Conservation (phyloP, 2,113 vertebrate species). For the Argyrosomus japonicus region DNA sequence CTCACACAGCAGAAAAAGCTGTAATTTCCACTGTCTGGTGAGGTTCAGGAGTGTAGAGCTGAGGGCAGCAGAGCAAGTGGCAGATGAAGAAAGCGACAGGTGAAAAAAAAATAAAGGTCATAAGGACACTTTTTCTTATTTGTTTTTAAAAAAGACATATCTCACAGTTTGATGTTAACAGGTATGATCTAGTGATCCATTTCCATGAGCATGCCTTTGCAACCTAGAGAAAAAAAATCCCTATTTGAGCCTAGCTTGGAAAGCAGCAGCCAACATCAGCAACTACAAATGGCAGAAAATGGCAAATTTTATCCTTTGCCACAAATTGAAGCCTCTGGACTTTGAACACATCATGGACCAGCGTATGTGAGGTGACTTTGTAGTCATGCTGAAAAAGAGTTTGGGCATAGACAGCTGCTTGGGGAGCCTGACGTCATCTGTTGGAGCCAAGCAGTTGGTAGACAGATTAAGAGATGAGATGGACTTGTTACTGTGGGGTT, state of each 20-base stretch:
- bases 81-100: not conserved
- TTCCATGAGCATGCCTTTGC: not conserved
- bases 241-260: constrained; percentile 5
- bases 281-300: not conserved
- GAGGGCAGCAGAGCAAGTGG: not conserved
- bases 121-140: not conserved
- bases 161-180: constrained; percentile 16
- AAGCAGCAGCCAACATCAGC: constrained; percentile 36
- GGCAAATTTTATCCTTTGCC: constrained; percentile 11
- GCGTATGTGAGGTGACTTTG: constrained; percentile 41
- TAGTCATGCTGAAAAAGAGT: constrained; percentile 1
- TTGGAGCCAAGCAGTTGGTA: constrained; percentile 45
- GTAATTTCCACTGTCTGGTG: constrained; percentile 8
- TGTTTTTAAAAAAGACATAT: constrained; percentile 3
- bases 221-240: not conserved
- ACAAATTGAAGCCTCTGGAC: constrained; percentile 25
- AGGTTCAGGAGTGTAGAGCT: constrained; percentile 11
- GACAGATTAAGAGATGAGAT: constrained; percentile 59
- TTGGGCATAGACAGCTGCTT: constrained; percentile 41
- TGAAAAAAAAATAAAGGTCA: constrained; percentile 13
- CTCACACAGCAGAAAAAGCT: constrained; percentile 19
- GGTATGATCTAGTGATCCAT: not conserved
- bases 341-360: constrained; percentile 13
- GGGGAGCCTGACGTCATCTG: constrained; percentile 37
- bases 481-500: constrained; percentile 48